Evolutionary conservation across 2,113 vertebrate genomes (phyloP).

Genomic region (Hemicordylus capensis): DNA sequence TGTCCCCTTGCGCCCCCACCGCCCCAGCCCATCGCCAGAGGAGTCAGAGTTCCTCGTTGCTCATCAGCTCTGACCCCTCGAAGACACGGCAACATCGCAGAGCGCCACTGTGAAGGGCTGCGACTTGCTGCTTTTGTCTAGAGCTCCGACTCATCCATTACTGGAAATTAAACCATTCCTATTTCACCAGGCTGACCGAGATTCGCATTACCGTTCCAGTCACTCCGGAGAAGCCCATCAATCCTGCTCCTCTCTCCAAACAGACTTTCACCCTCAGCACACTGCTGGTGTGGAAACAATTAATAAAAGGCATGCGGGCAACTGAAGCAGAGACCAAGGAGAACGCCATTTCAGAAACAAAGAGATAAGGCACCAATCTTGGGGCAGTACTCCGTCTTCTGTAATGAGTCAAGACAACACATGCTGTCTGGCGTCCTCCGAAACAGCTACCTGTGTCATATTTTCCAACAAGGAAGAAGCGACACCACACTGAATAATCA

Average conservation of each 20-base stretch:
- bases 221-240: background rate
- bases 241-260: background rate
- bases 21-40: background rate
- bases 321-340: background rate
- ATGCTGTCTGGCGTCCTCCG: constrained; percentile 12
- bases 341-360: constrained; percentile 33
- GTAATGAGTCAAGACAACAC: background rate
- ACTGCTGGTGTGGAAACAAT: background rate
- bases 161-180: background rate
- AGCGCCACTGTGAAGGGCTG: background rate
- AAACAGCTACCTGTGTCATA: background rate
- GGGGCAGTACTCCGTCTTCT: constrained; percentile 11
- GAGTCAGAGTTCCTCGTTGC: background rate
- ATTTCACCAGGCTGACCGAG: too few relatives aligned
- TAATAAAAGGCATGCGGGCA: fast-evolving
- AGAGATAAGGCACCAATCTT: background rate
- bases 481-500: background rate
- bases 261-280: background rate
- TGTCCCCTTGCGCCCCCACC: too few relatives aligned
- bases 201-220: background rate
- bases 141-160: constrained; percentile 11
- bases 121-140: background rate
- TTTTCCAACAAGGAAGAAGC: background rate
- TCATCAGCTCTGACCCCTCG: background rate
- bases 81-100: background rate